Conservation (phyloP, 2,888 invertebrate genomes). For the Sminthurides aquaticus region DNA sequence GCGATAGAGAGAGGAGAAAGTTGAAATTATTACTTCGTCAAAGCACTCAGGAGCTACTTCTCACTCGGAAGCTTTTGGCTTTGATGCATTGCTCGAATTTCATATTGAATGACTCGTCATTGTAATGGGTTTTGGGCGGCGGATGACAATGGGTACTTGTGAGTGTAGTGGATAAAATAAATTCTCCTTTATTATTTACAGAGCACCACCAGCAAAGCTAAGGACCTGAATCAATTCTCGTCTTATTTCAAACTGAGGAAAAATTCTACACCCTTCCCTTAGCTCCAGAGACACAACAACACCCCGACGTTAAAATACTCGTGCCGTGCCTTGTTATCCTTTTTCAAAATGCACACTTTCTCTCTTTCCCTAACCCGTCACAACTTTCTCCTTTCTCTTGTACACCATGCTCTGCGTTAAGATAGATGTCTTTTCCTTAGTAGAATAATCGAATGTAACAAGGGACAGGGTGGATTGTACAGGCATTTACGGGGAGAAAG, state of each 20-base stretch:
- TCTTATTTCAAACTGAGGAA: background rate
- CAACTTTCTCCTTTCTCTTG: too few species aligned
- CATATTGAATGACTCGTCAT: background rate
- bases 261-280: background rate
- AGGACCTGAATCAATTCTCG: background rate
- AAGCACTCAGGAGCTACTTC: too few species aligned
- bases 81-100: background rate
- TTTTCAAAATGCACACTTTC: background rate
- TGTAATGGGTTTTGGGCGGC: background rate
- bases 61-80: background rate
- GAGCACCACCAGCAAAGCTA: background rate
- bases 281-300: background rate
- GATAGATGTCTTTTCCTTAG: too few species aligned
- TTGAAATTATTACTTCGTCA: too few species aligned
- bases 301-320: background rate
- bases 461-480: too few species aligned
- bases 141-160: background rate
- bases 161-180: background rate
- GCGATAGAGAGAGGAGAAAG: too few species aligned
- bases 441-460: too few species aligned
- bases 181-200: background rate
- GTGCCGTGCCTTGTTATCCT: background rate
- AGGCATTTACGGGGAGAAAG: too few species aligned
- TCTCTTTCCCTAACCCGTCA: background rate
- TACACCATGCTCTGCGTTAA: too few species aligned